Evolutionary conservation across 1,140 invertebrate species (phyloP), one percentile per base, ranked within the genome.

Genomic region (Mercenaria mercenaria): DNA sequence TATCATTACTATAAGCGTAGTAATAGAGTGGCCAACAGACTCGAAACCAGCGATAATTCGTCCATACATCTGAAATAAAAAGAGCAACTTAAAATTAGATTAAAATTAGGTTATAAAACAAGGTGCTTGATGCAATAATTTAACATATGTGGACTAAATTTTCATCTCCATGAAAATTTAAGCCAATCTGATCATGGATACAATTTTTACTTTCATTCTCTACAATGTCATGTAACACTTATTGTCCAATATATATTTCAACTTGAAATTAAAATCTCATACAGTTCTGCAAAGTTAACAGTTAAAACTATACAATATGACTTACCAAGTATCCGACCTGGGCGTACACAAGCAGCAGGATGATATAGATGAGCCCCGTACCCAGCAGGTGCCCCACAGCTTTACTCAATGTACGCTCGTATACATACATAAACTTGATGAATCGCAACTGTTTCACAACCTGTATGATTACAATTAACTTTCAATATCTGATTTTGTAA

Each of bases 371-470:
- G 34, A 95, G 32, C 26, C 88, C 85, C 18, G 83, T 85, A 29
- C 92, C 93, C 10, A 92, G 18, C 13, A 95, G 72, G 41, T 92
- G 91, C 0, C 89, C 77, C 20, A 90, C 34, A 18, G 93, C 92
- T 37, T 79, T 87, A 67, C 84, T 92, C 26, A 95, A 39, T 23
- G 93, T 94, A 50, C 86, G 92, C 84, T 93, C 92, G 52, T 93
- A 94, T 47, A 93, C 91, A 52, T 92, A 89, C 37, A 95, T 84
- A 41, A 91, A 91, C 47, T 91, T 92, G 77, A 93, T 91, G 90
- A 94, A 95, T 47, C 94, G 85, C n/a, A 94, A 76, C 82, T 95
- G 94, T 39, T 91, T 91, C 34, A 94, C 92, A 82, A 95, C 89
- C 94, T 95, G 81, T 20, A 90, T n/a, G n/a, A n/a, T n/a, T n/a